Evolutionary conservation across 1,140 invertebrate species (phyloP), one percentile per base, ranked within the genome.

Genomic region (Heterodera schachtii): DNA sequence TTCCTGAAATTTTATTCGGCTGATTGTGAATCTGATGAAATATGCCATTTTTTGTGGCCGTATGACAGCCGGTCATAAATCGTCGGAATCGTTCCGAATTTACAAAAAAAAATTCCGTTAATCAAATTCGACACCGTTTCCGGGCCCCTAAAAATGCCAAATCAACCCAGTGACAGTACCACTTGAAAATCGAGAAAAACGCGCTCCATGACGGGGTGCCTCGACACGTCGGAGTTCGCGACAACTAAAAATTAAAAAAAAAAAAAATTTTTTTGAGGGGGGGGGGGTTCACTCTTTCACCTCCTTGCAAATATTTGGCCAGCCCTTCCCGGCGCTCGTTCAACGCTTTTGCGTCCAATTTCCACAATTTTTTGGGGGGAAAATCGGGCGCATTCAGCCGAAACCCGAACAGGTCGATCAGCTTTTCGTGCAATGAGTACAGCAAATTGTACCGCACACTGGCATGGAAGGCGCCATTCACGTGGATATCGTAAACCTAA

Each of bases 321-420:
- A 86, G 69, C 9, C 73, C 86, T 43, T 87, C 85, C 49, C 84
- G 79, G 43, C 85, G 70, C 73, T 87, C 76, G 66, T 86, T 88
- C 21, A 85, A 46, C 5, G 64, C 47, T 57, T 87, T 80, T 16
- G 21, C 60, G 71, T 87, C 86, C 60, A 86, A 73, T 75, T 78
- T 74, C 86, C 86, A 87, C 49, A 86, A 69, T 60, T 87, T 86
- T 76, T 86, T 86, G 13, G 85, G 85, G 13, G 85, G 85, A 85
- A 86, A 86, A 71, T 86, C 85, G 31, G 80, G 66, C 44, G 52
- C 78, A 31, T 73, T 73, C 2, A 86, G 69, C 11, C 85, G 86
- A 74, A 86, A 74, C 2, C 85, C 85, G 67, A 86, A 86, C 43
- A 74, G 86, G 52, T 87, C 86, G 41, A 86, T 67, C 3, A 86